Evolutionary conservation across 2,888 invertebrate genomes (phyloP).

Genomic region (Matsumyia berberina): DNA sequence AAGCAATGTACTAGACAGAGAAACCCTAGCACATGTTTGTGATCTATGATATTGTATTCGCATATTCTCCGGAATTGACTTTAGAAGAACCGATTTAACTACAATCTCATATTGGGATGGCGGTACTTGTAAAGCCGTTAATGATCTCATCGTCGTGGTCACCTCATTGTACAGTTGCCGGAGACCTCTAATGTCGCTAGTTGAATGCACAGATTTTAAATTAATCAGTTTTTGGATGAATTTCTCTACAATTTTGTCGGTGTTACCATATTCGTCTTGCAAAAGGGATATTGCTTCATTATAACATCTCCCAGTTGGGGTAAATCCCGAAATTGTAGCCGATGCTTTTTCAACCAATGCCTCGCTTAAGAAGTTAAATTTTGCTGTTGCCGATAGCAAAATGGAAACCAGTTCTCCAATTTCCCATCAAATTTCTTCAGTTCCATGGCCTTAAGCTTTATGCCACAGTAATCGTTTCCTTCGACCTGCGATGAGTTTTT

Average conservation of each 20-base stretch:
- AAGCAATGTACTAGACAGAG: slow-evolving; percentile 29
- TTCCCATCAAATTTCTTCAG: slow-evolving; percentile 64
- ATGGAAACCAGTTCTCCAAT: slow-evolving; percentile 66
- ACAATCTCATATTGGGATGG: too few relatives aligned
- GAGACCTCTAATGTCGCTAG: too few relatives aligned
- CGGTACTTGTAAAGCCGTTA: too few relatives aligned
- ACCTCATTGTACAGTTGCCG: too few relatives aligned
- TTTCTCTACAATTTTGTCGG: slow-evolving; percentile 60
- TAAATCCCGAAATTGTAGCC: slow-evolving; percentile 54
- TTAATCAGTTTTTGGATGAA: slow-evolving; percentile 53
- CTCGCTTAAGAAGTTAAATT: slow-evolving; percentile 64
- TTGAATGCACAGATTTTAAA: slow-evolving; percentile 44
- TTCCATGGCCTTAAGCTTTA: slow-evolving; percentile 53
- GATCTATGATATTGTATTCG: too few relatives aligned
- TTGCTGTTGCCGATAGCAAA: slow-evolving; percentile 56
- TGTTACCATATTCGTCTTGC: too few relatives aligned
- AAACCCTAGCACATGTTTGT: slow-evolving; percentile 33
- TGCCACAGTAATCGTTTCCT: slow-evolving; percentile 4
- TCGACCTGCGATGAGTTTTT: neutral
- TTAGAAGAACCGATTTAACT: too few relatives aligned
- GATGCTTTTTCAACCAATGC: slow-evolving; percentile 55
- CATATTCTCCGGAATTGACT: too few relatives aligned
- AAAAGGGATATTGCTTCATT: slow-evolving; percentile 61
- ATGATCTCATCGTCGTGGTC: too few relatives aligned
- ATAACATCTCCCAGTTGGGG: slow-evolving; percentile 59